A percentile compares a stretch with the other conserved stretches of the same genome.
These are phyloP conservation scores for Mycetomoellerius zeteki DNA, from an alignment of 1,140 invertebrate genomes.

Conservation along the genomic window DNA sequence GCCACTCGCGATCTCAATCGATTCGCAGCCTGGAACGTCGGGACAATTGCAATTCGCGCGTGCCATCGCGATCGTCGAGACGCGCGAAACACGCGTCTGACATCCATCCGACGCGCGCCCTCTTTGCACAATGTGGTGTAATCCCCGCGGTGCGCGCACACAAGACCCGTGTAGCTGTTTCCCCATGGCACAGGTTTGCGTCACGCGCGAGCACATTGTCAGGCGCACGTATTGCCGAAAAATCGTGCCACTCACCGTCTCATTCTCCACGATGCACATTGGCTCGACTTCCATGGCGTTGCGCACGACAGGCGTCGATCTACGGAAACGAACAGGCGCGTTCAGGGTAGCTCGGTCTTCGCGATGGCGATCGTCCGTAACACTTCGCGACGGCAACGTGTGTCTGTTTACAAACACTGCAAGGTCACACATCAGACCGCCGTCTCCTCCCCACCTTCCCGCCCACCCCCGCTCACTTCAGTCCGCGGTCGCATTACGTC, in stretches of 20 bases:
- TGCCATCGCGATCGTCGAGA: background rate
- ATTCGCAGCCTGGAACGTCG: conserved; percentile 44
- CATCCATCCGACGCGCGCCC: conserved; percentile 45
- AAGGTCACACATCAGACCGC: conserved; percentile 85
- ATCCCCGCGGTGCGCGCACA: conserved; percentile 59
- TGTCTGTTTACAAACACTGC: conserved; percentile 87
- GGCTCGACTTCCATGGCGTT: conserved; percentile 82
- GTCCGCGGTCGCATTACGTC: conserved; percentile 78
- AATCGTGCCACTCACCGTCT: conserved; percentile 81
- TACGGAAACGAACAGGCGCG: conserved; percentile 21
- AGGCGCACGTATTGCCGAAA: conserved; percentile 10
- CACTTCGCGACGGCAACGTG: conserved; percentile 81
- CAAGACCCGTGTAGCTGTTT: conserved; percentile 57
- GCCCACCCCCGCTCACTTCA: conserved; percentile 33
- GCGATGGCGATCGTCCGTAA: conserved; percentile 62
- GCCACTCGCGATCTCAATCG: conserved; percentile 43
- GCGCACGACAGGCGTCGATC: background rate
- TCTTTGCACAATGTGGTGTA: conserved; percentile 76
- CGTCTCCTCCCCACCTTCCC: conserved; percentile 66
- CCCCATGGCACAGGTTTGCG: conserved; percentile 70
- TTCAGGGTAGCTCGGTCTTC: conserved; percentile 45
- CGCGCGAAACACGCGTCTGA: background rate
- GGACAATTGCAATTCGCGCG: conserved; percentile 70
- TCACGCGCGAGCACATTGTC: conserved; percentile 75
- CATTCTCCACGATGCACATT: conserved; percentile 83